These are phyloP conservation scores for Solenodon paradoxus DNA, from an alignment of 2,113 vertebrate genomes.

Conservation along the genomic window DNA sequence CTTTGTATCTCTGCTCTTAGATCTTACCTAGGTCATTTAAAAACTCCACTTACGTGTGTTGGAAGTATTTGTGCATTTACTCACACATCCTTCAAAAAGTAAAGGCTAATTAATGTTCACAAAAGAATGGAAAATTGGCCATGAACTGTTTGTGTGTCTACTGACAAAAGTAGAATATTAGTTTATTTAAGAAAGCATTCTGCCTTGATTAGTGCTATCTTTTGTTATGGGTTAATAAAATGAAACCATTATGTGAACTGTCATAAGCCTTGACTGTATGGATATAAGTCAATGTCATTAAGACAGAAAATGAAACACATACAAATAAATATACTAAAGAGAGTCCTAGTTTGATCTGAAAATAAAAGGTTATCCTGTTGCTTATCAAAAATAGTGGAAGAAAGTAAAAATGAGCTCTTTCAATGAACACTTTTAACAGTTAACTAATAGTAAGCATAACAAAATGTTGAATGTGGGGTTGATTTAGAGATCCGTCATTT, in stretches of 20 bases:
- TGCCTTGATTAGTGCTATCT: slow-evolving; percentile 30
- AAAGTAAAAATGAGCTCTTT: slow-evolving; percentile 4
- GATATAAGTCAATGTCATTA: slow-evolving; percentile 10
- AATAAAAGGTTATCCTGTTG: background rate
- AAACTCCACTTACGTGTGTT: background rate
- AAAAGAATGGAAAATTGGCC: slow-evolving; percentile 12
- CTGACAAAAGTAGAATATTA: background rate
- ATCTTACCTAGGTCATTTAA: slow-evolving; percentile 6
- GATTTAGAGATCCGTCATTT: background rate
- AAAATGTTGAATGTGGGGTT: background rate
- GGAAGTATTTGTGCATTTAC: background rate
- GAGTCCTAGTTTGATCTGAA: background rate
- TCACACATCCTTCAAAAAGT: background rate
- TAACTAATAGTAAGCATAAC: slow-evolving; percentile 27
- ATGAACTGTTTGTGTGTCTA: background rate
- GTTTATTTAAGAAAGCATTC: slow-evolving; percentile 42
- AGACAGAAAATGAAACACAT: background rate
- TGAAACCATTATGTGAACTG: slow-evolving; percentile 3
- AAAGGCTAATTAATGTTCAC: background rate
- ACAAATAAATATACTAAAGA: background rate
- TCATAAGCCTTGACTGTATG: background rate
- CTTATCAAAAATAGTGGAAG: background rate
- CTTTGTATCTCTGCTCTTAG: slow-evolving; percentile 17
- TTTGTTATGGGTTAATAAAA: slow-evolving; percentile 31
- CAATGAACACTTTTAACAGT: background rate